Evolutionary conservation across 2,113 vertebrate species (phyloP).

Genomic region (Engraulis encrasicolus): DNA sequence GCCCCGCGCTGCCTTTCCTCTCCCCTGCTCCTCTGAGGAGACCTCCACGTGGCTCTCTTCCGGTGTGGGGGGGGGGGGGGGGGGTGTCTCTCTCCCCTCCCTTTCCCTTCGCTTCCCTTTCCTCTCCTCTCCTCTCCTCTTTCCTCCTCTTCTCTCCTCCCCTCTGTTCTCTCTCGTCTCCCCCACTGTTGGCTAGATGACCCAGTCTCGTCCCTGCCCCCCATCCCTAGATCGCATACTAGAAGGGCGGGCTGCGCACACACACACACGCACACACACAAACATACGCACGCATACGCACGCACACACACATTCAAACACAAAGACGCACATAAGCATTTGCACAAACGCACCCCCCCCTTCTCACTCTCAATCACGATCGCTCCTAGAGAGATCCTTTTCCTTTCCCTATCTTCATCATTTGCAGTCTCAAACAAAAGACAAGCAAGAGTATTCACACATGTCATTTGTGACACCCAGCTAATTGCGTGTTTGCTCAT

Average conservation of each 20-base stretch:
- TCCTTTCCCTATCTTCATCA: background rate
- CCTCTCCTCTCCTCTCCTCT: background rate
- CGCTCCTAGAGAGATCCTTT: no score
- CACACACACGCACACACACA: background rate
- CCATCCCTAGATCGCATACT: no score
- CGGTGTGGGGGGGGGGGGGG: no score
- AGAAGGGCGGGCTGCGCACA: no score
- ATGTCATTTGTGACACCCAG: background rate
- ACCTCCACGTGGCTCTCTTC: slow-evolving; percentile 58
- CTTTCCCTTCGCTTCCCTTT: background rate
- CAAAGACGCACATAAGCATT: no score
- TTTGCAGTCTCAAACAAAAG: background rate
- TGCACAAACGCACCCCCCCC: no score
- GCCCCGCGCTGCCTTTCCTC: slow-evolving; percentile 74
- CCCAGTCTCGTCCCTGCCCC: background rate
- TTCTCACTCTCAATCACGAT: no score
- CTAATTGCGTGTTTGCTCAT: background rate
- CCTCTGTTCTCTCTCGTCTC: background rate
- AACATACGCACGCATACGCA: background rate
- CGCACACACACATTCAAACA: no score
- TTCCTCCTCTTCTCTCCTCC: background rate
- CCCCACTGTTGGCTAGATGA: slow-evolving; percentile 18
- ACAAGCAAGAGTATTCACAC: background rate
- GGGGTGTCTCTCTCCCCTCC: background rate
- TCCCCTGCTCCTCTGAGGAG: slow-evolving; percentile 47